Base-by-base conservation (phyloP, 2,797 vertebrate genomes). In the Epinephelus awoara region DNA sequence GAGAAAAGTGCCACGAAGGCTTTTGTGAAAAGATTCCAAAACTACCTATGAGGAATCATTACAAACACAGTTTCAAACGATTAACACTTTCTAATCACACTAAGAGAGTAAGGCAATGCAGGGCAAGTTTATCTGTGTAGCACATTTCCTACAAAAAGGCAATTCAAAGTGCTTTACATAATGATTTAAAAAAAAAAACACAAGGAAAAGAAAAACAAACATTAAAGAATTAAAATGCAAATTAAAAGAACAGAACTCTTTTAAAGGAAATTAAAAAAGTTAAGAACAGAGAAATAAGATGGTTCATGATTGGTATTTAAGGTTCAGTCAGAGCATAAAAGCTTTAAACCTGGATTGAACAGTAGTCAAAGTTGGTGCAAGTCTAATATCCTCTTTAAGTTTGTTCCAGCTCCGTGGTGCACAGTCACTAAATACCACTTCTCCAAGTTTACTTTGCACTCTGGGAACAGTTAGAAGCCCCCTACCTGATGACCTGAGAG, bases 11-110 rank as follows among this genome's bases (percentile, higher is more conserved):
- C 5, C 15, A 62, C 23, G 14, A 44, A n/a, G 15, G 55, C 18
- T 57, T 68, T 71, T 17, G 17, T 76, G 17, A 65, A 78, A 72
- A 79, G 44, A 44, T 49, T 71, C 51, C 23, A 44, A 71, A 80
- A 47, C 21, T 44, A 44, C 21, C 23, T 49, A n/a, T 29, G 49
- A 57, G 44, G 56, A 67, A 23, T 76, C 19, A 56, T 61, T 69
- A 34, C 15, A 71, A 58, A 69, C 27, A 47, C 19, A 56, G 69
- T 42, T 58, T 38, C 10, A 81, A 75, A 78, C 42, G 54, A 56
- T 75, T 68, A 83, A 64, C 50, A 49, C 14, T 19, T 71, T 77
- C 56, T 67, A 77, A 70, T 79, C 67, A 74, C 42, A 63, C 9
- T 38, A 23, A 71, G 61, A 42, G 49, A 66, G 29, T 9, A 18